A percentile compares a stretch with the other conserved stretches of the same genome.
These are phyloP conservation scores for Spodoptera litura DNA, from an alignment of 1,140 invertebrate genomes.

Conservation along the genomic window DNA sequence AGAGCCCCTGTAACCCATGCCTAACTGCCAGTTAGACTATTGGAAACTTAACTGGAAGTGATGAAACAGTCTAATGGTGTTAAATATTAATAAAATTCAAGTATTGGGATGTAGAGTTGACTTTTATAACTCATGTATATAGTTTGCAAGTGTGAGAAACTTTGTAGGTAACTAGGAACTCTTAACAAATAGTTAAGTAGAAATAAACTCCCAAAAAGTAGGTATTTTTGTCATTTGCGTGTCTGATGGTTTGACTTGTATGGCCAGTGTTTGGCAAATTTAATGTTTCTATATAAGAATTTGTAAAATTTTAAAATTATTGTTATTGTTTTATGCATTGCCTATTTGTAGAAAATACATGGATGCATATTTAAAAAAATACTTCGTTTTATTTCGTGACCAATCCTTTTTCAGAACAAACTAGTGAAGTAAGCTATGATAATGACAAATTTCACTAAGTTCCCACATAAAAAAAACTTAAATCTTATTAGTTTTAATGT, in stretches of 20 bases:
- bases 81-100: constrained; percentile 9
- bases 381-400: not conserved
- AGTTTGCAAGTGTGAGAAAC: not conserved
- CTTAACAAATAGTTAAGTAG: not conserved
- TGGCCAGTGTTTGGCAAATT: not conserved
- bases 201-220: not conserved
- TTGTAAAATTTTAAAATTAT: constrained; percentile 21
- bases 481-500: too few species aligned
- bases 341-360: constrained; percentile 37
- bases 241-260: not conserved
- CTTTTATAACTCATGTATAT: constrained; percentile 10
- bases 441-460: too few species aligned
- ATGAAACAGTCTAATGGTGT: not conserved
- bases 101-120: constrained; percentile 12
- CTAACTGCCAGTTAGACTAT: too few species aligned
- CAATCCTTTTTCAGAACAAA: too few species aligned
- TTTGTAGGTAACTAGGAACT: not conserved
- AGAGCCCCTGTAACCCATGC: too few species aligned
- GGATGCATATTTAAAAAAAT: not conserved
- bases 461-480: too few species aligned
- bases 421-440: too few species aligned
- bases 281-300: constrained; percentile 16
- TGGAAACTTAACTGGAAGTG: too few species aligned
- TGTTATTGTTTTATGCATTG: constrained; percentile 34
- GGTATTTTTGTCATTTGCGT: constrained; percentile 5